Conservation (phyloP, 1,140 invertebrate species). For the Physella acuta region DNA sequence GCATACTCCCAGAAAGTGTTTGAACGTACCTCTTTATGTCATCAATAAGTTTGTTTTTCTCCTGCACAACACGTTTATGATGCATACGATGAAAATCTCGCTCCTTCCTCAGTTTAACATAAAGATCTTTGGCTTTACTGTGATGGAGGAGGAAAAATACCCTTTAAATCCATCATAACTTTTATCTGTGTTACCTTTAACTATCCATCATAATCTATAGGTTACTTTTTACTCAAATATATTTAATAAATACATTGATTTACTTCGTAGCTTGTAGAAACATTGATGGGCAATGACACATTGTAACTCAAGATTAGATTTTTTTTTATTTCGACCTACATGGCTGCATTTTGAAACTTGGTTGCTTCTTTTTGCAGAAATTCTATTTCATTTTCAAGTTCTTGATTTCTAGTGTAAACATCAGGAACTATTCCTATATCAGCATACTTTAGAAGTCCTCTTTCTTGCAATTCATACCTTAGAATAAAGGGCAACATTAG, state of each 20-base stretch:
- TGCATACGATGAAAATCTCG: conserved; percentile 61
- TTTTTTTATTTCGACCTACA: too few species aligned
- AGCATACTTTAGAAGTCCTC: conserved; percentile 52
- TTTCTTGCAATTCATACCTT: conserved; percentile 59
- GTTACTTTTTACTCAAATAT: too few species aligned
- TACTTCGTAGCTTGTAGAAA: too few species aligned
- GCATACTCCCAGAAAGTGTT: too few species aligned
- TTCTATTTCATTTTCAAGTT: conserved; percentile 57
- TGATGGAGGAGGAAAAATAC: too few species aligned
- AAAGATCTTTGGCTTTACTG: conserved; percentile 60
- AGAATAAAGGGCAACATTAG: not conserved
- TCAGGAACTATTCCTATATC: conserved; percentile 55
- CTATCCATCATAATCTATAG: too few species aligned
- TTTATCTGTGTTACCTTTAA: too few species aligned
- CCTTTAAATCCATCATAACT: too few species aligned
- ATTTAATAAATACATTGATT: not conserved
- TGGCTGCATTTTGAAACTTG: conserved; percentile 55
- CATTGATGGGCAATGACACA: too few species aligned
- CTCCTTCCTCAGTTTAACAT: conserved; percentile 59
- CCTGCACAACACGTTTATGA: conserved; percentile 60
- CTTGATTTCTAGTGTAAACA: conserved; percentile 56
- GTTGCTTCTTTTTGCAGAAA: conserved; percentile 53
- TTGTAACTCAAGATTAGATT: too few species aligned
- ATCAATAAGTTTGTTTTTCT: conserved; percentile 59
- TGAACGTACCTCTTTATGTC: conserved; percentile 59